Conservation (phyloP, 2,797 vertebrate genomes). For the Staurois parvus region DNA sequence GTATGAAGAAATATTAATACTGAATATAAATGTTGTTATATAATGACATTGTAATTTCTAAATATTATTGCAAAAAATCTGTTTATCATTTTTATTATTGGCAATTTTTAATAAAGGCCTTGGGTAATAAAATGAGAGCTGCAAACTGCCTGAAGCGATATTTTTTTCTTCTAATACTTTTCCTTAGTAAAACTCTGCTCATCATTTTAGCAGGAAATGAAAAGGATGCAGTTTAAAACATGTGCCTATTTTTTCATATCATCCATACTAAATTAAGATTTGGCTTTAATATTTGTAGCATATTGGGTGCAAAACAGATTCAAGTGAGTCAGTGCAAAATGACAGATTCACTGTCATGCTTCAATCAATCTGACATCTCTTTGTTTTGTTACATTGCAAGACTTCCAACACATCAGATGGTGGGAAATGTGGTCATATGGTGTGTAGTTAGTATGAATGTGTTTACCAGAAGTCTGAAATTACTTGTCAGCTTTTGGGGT, state of each 20-base stretch:
- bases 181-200: slow-evolving; percentile 13
- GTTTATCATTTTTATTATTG: slow-evolving; percentile 19
- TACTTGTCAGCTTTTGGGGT: neutral
- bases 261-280: slow-evolving; percentile 49
- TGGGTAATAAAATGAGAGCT: slow-evolving; percentile 20
- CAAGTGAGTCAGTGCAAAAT: slow-evolving; percentile 56
- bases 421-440: slow-evolving; percentile 34
- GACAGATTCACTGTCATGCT: slow-evolving; percentile 61
- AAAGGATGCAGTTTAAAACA: slow-evolving; percentile 35
- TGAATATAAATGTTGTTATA: neutral
- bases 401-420: slow-evolving; percentile 62
- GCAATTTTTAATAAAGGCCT: slow-evolving; percentile 25
- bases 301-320: slow-evolving; percentile 59
- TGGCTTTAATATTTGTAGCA: slow-evolving; percentile 58
- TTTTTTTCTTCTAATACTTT: slow-evolving; percentile 25
- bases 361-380: slow-evolving; percentile 61
- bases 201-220: slow-evolving; percentile 26
- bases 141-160: neutral
- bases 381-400: slow-evolving; percentile 51
- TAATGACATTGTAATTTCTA: neutral
- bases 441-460: slow-evolving; percentile 30
- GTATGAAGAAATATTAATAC: neutral
- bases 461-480: neutral
- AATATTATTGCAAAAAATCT: slow-evolving; percentile 1
- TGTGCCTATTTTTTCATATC: slow-evolving; percentile 46